Base-by-base conservation (phyloP, 2,888 invertebrate genomes). In the Pristionchus entomophagus region DNA sequence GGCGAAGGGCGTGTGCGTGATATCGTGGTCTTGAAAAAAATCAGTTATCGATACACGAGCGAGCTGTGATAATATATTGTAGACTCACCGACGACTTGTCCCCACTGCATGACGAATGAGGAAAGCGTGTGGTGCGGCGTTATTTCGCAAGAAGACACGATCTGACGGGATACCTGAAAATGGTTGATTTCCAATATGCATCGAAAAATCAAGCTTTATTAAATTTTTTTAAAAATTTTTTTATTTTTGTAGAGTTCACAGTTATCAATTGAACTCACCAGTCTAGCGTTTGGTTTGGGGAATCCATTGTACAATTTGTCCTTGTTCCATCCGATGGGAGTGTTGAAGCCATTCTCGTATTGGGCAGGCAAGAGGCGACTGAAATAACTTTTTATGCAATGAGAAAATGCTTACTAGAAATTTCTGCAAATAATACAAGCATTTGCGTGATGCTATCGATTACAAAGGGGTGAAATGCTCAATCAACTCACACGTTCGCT, bases 21-120 rank as follows among this genome's bases (percentile, higher is more conserved):
- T 95, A 94, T 99, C 99, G 93, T 99, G 99, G 94, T 99, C 99
- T 89, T 80, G 32, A 82, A 49, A 12, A 84, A 65, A 69, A n/a
- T 84, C 69, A 69, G 38, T 49, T 45, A 41, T 45, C 32, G 35
- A 65, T 65, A 8, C 19, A 62, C 2, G 14, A 49, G 14, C 6
- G 49, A 45, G 1, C 22, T 49, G 84, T 29, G 78, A 22, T 45
- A 12, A 8, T 26, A 22, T 49, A 45, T 26, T 12, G 26, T 29
- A 19, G 45, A 29, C 85, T 84, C 84, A 91, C 91, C 92, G 65
- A 99, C 94, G 95, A 99, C 99, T 94, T 99, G 99, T 14, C 99
- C 99, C 99, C 99, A 99, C 94, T 99, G 99, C 99, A 99, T 98
- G 4, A 97, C 96, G 99, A 99, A 98, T 92, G 98, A 97, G 0